These are phyloP conservation scores for Adineta ricciae DNA, from an alignment of 2,888 invertebrate species.

Conservation along the genomic window DNA sequence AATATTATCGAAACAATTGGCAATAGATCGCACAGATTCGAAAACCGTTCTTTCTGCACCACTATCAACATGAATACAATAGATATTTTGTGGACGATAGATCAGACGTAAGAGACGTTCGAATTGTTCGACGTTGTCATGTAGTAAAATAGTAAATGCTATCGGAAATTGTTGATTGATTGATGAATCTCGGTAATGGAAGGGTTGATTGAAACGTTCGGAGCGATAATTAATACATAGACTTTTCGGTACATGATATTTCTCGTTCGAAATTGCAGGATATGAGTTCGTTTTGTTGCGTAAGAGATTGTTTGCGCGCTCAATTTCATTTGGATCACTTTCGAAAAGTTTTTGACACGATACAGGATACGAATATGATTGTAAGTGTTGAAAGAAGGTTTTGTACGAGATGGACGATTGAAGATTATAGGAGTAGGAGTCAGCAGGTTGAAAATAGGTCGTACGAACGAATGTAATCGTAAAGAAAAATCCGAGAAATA, in stretches of 20 bases:
- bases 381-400: not conserved
- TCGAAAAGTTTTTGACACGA: not conserved
- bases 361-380: not conserved
- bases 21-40: conserved; percentile 38
- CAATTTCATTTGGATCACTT: not conserved
- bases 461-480: no score
- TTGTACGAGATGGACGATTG: no score
- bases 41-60: conserved; percentile 37
- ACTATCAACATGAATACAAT: conserved; percentile 45
- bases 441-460: no score
- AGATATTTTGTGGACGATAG: conserved; percentile 45
- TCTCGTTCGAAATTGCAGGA: not conserved
- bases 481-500: no score
- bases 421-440: no score
- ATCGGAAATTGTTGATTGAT: conserved; percentile 39
- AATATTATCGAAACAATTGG: conserved; percentile 43
- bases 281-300: not conserved
- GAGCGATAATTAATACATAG: not conserved
- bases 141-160: conserved; percentile 42
- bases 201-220: conserved; percentile 36
- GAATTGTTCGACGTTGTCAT: conserved; percentile 41
- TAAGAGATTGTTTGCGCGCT: not conserved
- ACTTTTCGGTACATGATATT: not conserved
- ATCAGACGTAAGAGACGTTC: conserved; percentile 42
- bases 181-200: conserved; percentile 38